Base-by-base conservation (phyloP, 1,140 invertebrate species). In the Rhopalosiphum padi region DNA sequence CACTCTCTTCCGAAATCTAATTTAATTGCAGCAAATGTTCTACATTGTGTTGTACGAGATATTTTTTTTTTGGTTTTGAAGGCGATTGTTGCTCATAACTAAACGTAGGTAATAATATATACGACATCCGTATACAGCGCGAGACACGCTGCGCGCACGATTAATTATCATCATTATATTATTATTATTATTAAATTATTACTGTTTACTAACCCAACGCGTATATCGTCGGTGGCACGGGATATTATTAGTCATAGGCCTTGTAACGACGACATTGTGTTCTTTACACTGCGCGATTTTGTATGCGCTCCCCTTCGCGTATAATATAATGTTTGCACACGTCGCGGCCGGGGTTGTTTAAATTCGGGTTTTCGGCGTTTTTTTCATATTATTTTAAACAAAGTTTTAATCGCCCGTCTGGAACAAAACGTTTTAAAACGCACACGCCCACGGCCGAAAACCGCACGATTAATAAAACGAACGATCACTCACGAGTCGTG, bases 151-250 rank as follows among this genome's bases (percentile, higher is more conserved):
- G 30, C 30, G 60, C 5, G n/a, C n/a, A 77, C 60, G n/a, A 77
- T 77, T 77, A 77, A 77, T 77, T 77, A 77, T 77, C 60, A 77
- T 35, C 60, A 77, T 77, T 77, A 77, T 60, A 60, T 30, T 77
- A 77, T 77, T 77, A 60, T 60, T 60, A 68, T 35, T n/a, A 77
- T 77, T 77, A 77, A 77, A 77, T 77, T 77, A 77, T n/a, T n/a
- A 77, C 60, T 77, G 60, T 77, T 77, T 77, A n/a, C 60, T 77
- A 77, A 77, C 60, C 30, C n/a, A 77, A n/a, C 8, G 60, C 60
- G 60, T 18, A 21, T 15, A 30, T n/a, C 11, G 60, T 77, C n/a
- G 4, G 30, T 18, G 30, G 30, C n/a, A 15, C 4, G 30, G 60
- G 60, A 35, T 77, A 15, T 77, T 77, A 77, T 77, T 77, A 77